Evolutionary conservation across 2,113 vertebrate genomes (phyloP), one percentile per base, ranked within the genome.

Genomic region (Oreochromis spilurus): DNA sequence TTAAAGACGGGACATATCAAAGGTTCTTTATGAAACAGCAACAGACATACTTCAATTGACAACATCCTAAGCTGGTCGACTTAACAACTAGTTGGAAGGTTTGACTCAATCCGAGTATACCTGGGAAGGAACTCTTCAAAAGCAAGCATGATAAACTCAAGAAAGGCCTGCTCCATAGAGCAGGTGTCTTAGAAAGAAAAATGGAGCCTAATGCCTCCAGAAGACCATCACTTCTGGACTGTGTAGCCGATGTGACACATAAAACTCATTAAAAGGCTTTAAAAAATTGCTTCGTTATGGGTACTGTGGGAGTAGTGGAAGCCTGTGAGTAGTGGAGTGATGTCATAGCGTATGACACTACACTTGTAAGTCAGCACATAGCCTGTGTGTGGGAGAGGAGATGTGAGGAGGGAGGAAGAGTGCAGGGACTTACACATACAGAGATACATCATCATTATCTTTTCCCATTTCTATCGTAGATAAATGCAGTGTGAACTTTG

Each of bases 401-500:
- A 52, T 77, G 72, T 52, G 31, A 29, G 13, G 29, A 34, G 40
- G 21, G 50, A 83, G 81, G 65, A 75, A 24, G 38, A 55, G 79
- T 87, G 83, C 17, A 1, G 79, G 19, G 85, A 81, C 70, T 87
- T 55, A 13, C 62, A 87, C 89, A 86, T 38, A 78, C 24, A 72
- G 67, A 79, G 29, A 92, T 92, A 85, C 85, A 90, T 91, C 84
- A 87, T 84, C 89, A 86, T 94, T 94, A 94, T 94, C 95, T 94
- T 57, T 72, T 67, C 43, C 82, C 26, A 65, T 94, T 90, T 93
- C 91, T 91, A 91, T 86, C 88, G 11, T 34, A 79, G 91, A 96
- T 94, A 94, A 94, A 90, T 50, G 26, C 72, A 21, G 92, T n/a
- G 87, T 95, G 95, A 96, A 97, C 95, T 96, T 95, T 93, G 94